Percentiles rank a stretch among this genome's conserved stretches.
Evolutionary conservation across 1,140 invertebrate genomes (phyloP).

Genomic region (Sminthurides bifidus): DNA sequence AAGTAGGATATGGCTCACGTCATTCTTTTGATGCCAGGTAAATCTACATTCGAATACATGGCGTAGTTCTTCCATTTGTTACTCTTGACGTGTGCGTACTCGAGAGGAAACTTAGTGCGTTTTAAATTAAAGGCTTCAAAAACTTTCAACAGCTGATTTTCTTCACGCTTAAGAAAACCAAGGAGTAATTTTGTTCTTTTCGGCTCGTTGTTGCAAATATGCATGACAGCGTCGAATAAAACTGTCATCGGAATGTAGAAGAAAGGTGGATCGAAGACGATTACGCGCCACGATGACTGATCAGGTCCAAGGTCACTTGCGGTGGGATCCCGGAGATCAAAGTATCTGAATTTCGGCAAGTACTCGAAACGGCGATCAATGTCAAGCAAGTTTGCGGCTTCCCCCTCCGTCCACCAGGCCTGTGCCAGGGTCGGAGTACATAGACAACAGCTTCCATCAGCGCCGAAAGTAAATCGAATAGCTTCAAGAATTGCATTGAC

Average conservation of each 20-base stretch:
- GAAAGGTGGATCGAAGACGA: constrained; percentile 30
- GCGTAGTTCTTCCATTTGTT: constrained; percentile 30
- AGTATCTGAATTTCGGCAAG: constrained; percentile 27
- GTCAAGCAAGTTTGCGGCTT: constrained; percentile 19
- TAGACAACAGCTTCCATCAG: constrained; percentile 23
- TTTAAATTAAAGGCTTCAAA: constrained; percentile 25
- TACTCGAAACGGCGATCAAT: constrained; percentile 25
- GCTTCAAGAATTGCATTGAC: constrained; percentile 18
- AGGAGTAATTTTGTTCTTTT: constrained; percentile 23
- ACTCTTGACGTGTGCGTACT: constrained; percentile 28
- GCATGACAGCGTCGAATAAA: constrained; percentile 18
- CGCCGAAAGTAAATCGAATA: constrained; percentile 18
- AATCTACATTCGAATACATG: constrained; percentile 25
- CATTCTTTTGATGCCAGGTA: constrained; percentile 26
- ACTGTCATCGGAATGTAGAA: constrained; percentile 26
- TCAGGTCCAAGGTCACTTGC: constrained; percentile 6
- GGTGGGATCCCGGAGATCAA: constrained; percentile 19
- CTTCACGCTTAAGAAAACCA: constrained; percentile 26
- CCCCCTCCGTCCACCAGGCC: constrained; percentile 18
- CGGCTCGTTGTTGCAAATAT: constrained; percentile 17
- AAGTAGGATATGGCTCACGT: no score
- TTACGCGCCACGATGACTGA: constrained; percentile 16
- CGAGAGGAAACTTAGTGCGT: constrained; percentile 20
- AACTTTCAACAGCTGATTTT: constrained; percentile 18
- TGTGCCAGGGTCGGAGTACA: constrained; percentile 26